Base-by-base conservation (phyloP, 2,113 vertebrate genomes). In the Bostrychus sinensis region DNA sequence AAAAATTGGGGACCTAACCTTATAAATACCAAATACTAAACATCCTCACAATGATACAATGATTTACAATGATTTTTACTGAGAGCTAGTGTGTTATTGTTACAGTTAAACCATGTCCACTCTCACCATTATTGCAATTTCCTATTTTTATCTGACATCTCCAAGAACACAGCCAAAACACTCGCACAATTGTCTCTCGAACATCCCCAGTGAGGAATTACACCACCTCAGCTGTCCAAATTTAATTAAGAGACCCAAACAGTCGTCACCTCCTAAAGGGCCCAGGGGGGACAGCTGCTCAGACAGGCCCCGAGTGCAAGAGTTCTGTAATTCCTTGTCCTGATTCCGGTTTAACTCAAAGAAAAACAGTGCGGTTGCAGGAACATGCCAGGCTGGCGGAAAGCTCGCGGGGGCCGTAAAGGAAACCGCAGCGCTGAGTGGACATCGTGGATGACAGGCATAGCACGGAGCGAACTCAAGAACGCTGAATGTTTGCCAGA, bases 401-500 rank as follows among this genome's bases (percentile, higher is more conserved):
- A 70, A 55, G 73, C 82, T 80, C 74, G 45, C 50, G 50, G 67
- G 81, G 78, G 77, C 70, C 66, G 62, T 80, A 82, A 76, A 81
- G 74, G 72, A 88, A 83, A 78, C 80, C 73, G 85, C 84, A 77
- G 69, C 78, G 58, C 70, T 77, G 84, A 78, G 79, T 82, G 80
- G 83, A 88, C 70, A 75, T 70, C 63, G 75, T n/a, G 74, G 54
- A 85, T 80, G 66, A 84, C 79, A 88, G 56, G 75, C 79, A 78
- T 67, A 61, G 78, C 80, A 81, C 70, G 72, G 69, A 83, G 62
- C 58, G 77, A 88, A 74, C 55, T 55, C 61, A 63, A 76, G 75
- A 62, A 46, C 69, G 57, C 71, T 79, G 58, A 86, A 82, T 63
- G 61, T 59, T 83, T 78, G 78, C 82, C 81, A 84, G 70, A 55